Evolutionary conservation across 92 coral and sea anemone genomes (phyloP).

Genomic region (Zoanthus sansibaricus): DNA sequence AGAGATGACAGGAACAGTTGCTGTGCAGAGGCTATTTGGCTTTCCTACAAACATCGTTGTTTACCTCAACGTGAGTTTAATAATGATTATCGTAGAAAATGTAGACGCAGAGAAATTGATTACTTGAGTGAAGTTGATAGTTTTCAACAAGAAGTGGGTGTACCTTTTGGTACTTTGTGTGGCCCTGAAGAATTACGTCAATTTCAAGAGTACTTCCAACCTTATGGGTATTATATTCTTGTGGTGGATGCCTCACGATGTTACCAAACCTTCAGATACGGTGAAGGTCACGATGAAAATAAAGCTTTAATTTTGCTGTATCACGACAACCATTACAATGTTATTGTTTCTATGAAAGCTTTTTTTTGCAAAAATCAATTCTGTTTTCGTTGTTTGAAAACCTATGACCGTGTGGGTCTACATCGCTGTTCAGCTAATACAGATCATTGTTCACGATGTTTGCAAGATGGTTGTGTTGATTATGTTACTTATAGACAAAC

Average conservation of each 20-base stretch:
- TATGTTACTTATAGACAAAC: too few species aligned
- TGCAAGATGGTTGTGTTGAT: too few species aligned
- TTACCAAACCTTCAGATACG: not conserved
- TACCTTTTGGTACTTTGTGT: too few species aligned
- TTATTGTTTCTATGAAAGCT: not conserved
- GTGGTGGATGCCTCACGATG: not conserved
- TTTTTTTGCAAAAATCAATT: not conserved
- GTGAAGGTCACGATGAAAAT: not conserved
- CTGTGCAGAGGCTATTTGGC: not conserved
- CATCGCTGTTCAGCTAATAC: not conserved
- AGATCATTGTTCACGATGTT: too few species aligned
- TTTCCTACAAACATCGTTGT: not conserved
- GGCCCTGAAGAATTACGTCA: too few species aligned
- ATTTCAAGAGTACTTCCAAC: too few species aligned
- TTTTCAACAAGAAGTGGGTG: too few species aligned
- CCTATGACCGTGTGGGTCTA: not conserved
- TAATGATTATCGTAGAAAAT: too few species aligned
- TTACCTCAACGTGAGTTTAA: too few species aligned
- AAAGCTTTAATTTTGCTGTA: not conserved
- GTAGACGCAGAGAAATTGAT: too few species aligned
- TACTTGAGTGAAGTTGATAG: not conserved
- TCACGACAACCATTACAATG: not conserved
- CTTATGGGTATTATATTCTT: not conserved
- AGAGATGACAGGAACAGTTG: not conserved
- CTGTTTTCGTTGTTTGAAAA: not conserved